These are phyloP conservation scores for Perdita meconis DNA, from an alignment of 2,888 invertebrate species.

Conservation along the genomic window DNA sequence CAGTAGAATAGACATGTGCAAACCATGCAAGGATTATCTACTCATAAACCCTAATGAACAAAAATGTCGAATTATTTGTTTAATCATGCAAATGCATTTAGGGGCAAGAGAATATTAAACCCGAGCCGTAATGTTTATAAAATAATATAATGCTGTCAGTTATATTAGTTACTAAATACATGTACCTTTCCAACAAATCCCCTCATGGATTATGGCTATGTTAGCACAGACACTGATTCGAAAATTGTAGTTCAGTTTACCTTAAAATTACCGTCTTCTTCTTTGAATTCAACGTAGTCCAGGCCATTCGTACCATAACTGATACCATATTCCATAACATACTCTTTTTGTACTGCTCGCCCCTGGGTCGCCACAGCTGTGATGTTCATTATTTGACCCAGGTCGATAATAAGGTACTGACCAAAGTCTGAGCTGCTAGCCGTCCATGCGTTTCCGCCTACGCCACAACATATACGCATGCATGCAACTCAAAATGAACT, in stretches of 20 bases:
- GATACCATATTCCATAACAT: slow-evolving; percentile 96
- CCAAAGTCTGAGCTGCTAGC: slow-evolving; percentile 95
- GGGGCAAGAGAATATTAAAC: neutral
- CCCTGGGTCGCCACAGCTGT: slow-evolving; percentile 96
- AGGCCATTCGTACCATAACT: slow-evolving; percentile 96
- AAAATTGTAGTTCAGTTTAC: slow-evolving; percentile 85
- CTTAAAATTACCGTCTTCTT: slow-evolving; percentile 94
- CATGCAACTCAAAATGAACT: slow-evolving; percentile 80
- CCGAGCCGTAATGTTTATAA: neutral
- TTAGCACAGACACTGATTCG: slow-evolving; percentile 38
- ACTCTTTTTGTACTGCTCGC: slow-evolving; percentile 94
- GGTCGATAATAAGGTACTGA: slow-evolving; percentile 95
- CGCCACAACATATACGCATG: slow-evolving; percentile 82
- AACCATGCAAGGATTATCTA: slow-evolving; percentile 56
- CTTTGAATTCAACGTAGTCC: slow-evolving; percentile 95
- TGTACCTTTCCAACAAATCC: slow-evolving; percentile 40
- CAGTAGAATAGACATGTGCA: slow-evolving; percentile 23
- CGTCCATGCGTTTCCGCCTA: slow-evolving; percentile 97
- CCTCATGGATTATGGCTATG: slow-evolving; percentile 32
- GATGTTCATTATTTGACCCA: slow-evolving; percentile 94
- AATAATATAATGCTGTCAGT: slow-evolving; percentile 12
- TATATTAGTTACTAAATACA: slow-evolving; percentile 27
- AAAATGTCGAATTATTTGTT: neutral
- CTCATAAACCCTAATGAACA: slow-evolving; percentile 7
- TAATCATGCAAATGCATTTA: too few relatives aligned